These are phyloP conservation scores for Sarcophaga bullata DNA, from an alignment of 1,140 invertebrate genomes.

Conservation along the genomic window DNA sequence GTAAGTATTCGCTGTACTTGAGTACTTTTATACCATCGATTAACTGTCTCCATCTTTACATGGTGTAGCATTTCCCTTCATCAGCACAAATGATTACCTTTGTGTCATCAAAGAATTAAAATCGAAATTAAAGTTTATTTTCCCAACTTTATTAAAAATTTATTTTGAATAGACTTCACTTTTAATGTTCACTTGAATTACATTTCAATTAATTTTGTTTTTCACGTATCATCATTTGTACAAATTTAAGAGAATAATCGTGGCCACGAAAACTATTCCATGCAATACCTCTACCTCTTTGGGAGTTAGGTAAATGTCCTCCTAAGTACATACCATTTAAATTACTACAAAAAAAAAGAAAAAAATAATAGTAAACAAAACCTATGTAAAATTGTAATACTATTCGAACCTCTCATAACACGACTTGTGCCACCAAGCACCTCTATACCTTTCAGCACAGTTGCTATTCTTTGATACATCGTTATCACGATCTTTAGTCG, in stretches of 20 bases:
- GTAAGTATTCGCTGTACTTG: no score
- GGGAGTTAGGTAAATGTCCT: background rate
- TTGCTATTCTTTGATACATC: background rate
- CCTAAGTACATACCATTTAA: background rate
- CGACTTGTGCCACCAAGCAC: conserved; percentile 16
- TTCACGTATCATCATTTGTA: background rate
- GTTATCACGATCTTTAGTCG: background rate
- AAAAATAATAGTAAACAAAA: conserved; percentile 49
- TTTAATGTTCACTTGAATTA: no score
- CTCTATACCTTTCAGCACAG: background rate
- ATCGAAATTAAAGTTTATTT: no score
- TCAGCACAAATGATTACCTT: no score
- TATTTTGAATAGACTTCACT: no score
- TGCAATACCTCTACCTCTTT: background rate
- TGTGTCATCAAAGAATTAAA: no score
- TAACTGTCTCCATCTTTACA: no score
- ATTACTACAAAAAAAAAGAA: background rate
- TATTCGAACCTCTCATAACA: background rate
- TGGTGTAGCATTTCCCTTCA: no score
- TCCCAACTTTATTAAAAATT: no score
- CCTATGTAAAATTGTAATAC: conserved; percentile 12
- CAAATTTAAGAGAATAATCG: background rate
- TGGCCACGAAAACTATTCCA: background rate
- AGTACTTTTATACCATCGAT: no score
- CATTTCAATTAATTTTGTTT: no score